These are phyloP conservation scores for Helogale parvula DNA, from an alignment of 2,113 vertebrate genomes.

Conservation along the genomic window DNA sequence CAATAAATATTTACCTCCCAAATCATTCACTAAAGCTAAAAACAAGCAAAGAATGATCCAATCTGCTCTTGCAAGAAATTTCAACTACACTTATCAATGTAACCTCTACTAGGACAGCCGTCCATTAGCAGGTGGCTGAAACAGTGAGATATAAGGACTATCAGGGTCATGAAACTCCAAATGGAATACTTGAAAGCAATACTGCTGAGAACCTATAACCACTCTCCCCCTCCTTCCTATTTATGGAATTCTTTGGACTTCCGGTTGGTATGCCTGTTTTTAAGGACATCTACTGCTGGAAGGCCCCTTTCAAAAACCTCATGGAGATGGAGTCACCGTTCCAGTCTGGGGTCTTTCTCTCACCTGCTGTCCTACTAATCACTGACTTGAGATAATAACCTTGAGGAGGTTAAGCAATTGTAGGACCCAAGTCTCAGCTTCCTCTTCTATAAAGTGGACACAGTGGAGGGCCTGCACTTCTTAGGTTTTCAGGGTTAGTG, in stretches of 20 bases:
- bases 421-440: background rate
- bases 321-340: background rate
- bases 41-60: background rate
- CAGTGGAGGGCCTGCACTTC: accelerated
- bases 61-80: background rate
- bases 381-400: too few species aligned
- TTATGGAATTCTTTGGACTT: background rate
- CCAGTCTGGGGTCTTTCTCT: background rate
- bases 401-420: background rate
- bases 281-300: background rate
- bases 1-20: background rate
- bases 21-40: background rate
- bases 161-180: background rate
- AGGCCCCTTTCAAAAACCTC: background rate
- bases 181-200: background rate
- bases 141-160: background rate
- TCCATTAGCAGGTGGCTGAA: background rate
- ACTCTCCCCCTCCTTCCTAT: background rate
- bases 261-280: background rate
- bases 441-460: background rate
- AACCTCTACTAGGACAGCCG: background rate
- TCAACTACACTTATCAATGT: background rate
- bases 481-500: too few species aligned
- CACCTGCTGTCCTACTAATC: background rate
- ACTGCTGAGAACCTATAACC: background rate